A percentile compares a stretch with the other conserved stretches of the same genome.
Evolutionary conservation across 2,113 vertebrate species (phyloP).

Genomic region (Malurus alboscapulatus): DNA sequence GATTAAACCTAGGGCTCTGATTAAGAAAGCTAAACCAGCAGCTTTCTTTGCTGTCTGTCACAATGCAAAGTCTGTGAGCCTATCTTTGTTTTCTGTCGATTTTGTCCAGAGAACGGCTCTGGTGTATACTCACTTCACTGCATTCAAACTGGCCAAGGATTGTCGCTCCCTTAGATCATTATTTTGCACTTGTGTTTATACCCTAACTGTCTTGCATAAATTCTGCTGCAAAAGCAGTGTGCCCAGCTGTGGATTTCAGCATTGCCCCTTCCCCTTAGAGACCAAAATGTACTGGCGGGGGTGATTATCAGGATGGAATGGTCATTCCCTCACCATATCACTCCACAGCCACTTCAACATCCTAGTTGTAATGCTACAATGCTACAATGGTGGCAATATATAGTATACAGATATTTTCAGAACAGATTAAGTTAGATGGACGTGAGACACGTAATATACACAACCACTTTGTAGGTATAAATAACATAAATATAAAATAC

Average conservation of each 20-base stretch:
- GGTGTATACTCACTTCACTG: too few species aligned
- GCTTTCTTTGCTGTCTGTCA: neutral
- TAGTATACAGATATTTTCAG: neutral
- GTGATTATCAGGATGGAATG: neutral
- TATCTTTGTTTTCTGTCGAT: neutral
- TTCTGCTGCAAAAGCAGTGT: neutral
- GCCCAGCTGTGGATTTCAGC: neutral
- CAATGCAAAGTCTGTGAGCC: neutral
- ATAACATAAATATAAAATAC: neutral
- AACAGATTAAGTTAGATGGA: neutral
- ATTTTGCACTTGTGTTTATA: neutral
- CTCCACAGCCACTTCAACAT: neutral
- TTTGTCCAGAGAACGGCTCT: neutral
- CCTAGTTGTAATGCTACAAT: neutral
- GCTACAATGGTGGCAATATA: neutral
- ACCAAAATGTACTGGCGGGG: neutral
- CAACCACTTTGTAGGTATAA: neutral
- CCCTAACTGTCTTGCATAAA: neutral
- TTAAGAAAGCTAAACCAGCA: neutral
- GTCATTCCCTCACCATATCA: neutral
- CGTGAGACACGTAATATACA: accelerated
- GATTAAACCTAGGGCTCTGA: neutral
- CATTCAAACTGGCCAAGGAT: neutral
- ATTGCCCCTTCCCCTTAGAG: neutral
- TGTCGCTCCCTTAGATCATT: neutral